phyloP scores from a whole-genome alignment of 2,113 vertebrate genomes.

The Condylura cristata region DNA sequence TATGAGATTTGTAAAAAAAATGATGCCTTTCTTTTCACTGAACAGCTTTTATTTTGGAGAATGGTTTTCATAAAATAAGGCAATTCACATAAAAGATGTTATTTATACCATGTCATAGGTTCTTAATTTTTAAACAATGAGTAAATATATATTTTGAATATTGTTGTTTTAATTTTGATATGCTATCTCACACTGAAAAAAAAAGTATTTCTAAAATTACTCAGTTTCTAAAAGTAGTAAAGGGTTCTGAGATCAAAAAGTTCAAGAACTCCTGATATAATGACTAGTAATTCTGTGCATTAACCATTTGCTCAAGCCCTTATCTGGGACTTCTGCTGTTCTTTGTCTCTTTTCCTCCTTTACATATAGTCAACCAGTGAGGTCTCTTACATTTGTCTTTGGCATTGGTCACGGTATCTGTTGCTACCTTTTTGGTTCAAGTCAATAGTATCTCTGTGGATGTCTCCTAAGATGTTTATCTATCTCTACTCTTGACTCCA shows the following conservation, averaged over 20 bases:
- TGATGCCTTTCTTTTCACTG: neutral
- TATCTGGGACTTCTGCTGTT: neutral
- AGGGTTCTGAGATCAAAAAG: neutral
- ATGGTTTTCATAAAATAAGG: neutral
- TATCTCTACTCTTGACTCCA: neutral
- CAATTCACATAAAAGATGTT: neutral
- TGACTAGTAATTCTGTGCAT: neutral
- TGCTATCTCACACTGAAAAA: neutral
- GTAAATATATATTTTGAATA: neutral
- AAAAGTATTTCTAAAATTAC: neutral
- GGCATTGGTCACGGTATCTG: neutral
- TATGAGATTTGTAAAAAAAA: neutral
- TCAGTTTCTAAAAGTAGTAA: neutral
- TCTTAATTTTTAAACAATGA: constrained; percentile 13
- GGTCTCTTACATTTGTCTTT: neutral
- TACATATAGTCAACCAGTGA: neutral
- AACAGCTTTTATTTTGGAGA: neutral
- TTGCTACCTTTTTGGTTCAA: neutral
- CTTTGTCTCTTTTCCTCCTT: neutral
- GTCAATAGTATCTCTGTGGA: neutral
- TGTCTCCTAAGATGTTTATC: neutral
- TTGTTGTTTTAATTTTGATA: neutral
- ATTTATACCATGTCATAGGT: neutral
- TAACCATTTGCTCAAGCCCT: neutral
- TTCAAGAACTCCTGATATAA: neutral